These are phyloP conservation scores for Chaetodon auriga DNA, from an alignment of 2,113 vertebrate genomes.

Conservation along the genomic window DNA sequence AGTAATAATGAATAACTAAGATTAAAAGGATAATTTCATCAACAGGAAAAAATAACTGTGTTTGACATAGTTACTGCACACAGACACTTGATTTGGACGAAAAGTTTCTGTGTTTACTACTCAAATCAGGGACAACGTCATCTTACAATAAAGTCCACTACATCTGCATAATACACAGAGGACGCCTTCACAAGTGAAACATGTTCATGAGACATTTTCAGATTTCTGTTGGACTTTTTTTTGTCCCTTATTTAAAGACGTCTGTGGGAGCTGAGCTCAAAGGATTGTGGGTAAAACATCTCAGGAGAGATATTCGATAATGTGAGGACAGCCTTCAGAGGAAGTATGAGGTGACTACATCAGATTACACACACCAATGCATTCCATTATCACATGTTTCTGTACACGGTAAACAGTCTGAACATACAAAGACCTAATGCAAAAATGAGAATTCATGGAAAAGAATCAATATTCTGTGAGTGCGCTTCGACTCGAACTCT, in stretches of 20 bases:
- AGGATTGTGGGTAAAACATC: no score
- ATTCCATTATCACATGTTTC: background rate
- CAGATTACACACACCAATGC: background rate
- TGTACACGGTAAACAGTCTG: background rate
- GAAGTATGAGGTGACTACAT: background rate
- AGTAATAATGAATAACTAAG: background rate
- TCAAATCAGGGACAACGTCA: no score
- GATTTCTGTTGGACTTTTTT: no score
- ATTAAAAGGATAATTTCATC: background rate
- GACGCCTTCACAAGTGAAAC: background rate
- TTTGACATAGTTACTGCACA: background rate
- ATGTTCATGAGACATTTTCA: background rate
- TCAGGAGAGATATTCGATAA: background rate
- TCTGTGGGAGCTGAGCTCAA: background rate
- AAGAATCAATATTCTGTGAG: slow-evolving; percentile 8
- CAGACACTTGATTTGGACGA: background rate
- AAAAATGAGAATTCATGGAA: background rate
- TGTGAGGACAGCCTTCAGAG: background rate
- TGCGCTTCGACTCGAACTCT: background rate
- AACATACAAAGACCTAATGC: background rate
- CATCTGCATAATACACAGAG: background rate
- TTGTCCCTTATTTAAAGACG: background rate
- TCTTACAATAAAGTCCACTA: background rate
- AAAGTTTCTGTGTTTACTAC: no score
- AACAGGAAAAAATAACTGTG: background rate